A percentile compares a stretch with the other conserved stretches of the same genome.
phyloP scores from a whole-genome alignment of 2,888 invertebrate genomes.

The Ectemnius lituratus region DNA sequence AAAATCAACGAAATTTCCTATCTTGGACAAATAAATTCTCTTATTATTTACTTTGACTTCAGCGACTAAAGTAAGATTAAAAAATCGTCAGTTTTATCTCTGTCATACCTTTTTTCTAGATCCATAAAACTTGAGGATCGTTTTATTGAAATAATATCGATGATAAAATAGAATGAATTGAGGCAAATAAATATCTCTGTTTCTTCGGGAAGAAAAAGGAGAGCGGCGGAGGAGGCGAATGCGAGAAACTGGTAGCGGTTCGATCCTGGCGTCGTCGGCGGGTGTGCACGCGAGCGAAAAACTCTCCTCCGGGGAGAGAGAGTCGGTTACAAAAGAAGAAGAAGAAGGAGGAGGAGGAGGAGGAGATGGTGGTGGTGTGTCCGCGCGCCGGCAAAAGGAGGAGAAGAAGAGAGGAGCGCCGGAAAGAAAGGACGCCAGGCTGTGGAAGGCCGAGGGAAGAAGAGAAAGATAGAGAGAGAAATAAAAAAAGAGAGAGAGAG shows the following conservation, averaged over 20 bases:
- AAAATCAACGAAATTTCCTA: too few species aligned
- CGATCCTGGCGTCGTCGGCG: not conserved
- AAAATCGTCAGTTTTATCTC: too few species aligned
- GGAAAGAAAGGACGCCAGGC: slow-evolving; percentile 31
- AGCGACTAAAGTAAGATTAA: too few species aligned
- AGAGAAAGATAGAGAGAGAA: too few species aligned
- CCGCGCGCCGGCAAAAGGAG: not conserved
- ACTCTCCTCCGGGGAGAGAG: not conserved
- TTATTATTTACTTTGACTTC: too few species aligned
- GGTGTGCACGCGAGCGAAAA: not conserved
- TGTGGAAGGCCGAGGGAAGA: not conserved
- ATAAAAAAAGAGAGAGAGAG: not conserved
- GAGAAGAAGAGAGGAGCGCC: slow-evolving; percentile 18
- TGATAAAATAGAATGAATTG: not conserved
- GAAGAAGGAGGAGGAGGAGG: slow-evolving; percentile 2
- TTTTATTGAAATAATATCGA: not conserved
- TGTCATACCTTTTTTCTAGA: not conserved
- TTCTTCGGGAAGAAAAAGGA: slow-evolving; percentile 26
- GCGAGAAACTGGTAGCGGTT: slow-evolving; percentile 12
- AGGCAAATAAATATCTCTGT: not conserved
- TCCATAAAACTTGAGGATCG: not conserved
- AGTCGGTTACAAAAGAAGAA: not conserved
- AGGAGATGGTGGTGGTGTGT: slow-evolving; percentile 6
- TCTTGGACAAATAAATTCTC: too few species aligned
- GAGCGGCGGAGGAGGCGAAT: slow-evolving; percentile 22